A percentile compares a stretch with the other conserved stretches of the same genome.
Conservation (phyloP, 2,797 vertebrate genomes). For the Erpetoichthys calabaricus region DNA sequence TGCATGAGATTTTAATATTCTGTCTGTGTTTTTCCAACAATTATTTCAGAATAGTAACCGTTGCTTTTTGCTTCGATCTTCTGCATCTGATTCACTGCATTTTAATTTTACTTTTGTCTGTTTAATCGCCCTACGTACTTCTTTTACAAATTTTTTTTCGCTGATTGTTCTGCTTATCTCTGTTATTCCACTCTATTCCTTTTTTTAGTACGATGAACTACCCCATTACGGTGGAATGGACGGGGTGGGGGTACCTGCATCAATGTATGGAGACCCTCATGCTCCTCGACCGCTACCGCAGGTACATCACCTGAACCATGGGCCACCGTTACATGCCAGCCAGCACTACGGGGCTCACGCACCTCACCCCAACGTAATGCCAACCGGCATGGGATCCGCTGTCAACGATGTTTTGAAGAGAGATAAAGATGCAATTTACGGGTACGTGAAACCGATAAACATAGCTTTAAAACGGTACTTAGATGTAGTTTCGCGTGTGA, state of each 20-base stretch:
- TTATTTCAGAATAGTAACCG: conserved; percentile 10
- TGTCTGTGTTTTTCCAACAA: conserved; percentile 7
- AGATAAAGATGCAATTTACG: conserved; percentile 98
- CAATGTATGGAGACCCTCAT: conserved; percentile 97
- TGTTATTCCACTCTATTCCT: conserved; percentile 36
- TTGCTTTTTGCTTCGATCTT: conserved; percentile 3
- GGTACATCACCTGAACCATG: conserved; percentile 97
- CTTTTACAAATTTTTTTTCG: conserved; percentile 12
- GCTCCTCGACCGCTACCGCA: conserved; percentile 93
- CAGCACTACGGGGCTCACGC: conserved; percentile 97
- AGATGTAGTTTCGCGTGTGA: no score
- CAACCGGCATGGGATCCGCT: conserved; percentile 96
- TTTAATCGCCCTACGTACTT: not conserved
- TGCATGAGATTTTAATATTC: conserved; percentile 1
- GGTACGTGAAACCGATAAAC: conserved; percentile 55
- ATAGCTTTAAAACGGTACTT: not conserved
- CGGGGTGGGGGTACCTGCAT: conserved; percentile 87
- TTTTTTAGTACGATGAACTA: conserved; percentile 95
- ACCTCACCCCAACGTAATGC: conserved; percentile 97
- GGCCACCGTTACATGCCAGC: conserved; percentile 92
- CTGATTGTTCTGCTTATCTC: conserved; percentile 12
- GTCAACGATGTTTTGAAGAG: conserved; percentile 98
- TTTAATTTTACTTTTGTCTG: not conserved
- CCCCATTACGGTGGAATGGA: conserved; percentile 99
- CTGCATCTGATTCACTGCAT: not conserved